Evolutionary conservation across 1,140 invertebrate species (phyloP).

Genomic region (Drosophila aff.): DNA sequence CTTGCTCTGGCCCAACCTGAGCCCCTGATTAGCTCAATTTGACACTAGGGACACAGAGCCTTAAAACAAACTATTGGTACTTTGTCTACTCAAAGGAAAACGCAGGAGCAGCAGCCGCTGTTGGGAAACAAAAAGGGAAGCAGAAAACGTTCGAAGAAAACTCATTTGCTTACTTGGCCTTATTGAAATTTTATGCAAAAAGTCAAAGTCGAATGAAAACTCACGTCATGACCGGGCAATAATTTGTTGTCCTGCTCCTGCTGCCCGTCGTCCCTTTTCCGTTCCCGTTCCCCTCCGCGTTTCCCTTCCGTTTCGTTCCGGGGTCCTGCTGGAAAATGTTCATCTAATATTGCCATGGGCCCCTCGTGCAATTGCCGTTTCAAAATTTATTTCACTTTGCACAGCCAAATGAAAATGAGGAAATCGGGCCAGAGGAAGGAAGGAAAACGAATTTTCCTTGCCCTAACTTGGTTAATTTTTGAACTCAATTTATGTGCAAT

Average conservation of each 20-base stretch:
- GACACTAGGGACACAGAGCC: conserved; percentile 40
- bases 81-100: conserved; percentile 11
- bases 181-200: conserved; percentile 77
- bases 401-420: conserved; percentile 74
- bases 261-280: neutral
- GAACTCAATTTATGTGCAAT: too few relatives aligned
- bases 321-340: conserved; percentile 64
- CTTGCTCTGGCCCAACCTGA: conserved; percentile 22
- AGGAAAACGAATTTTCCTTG: conserved; percentile 14
- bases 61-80: conserved; percentile 63
- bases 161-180: conserved; percentile 56
- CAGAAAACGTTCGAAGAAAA: conserved; percentile 49
- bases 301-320: conserved; percentile 2
- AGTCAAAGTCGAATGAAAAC: conserved; percentile 62
- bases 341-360: conserved; percentile 70
- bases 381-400: conserved; percentile 82
- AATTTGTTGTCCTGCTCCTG: conserved; percentile 62
- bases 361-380: conserved; percentile 72
- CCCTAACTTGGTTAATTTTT: conserved; percentile 1
- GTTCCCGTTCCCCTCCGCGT: neutral
- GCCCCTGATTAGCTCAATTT: conserved; percentile 55
- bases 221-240: conserved; percentile 81
- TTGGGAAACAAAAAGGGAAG: neutral
- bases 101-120: neutral
- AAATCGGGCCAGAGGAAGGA: neutral